Base-by-base conservation (phyloP, 2,888 invertebrate species). In the Cheilosia vernalis region DNA sequence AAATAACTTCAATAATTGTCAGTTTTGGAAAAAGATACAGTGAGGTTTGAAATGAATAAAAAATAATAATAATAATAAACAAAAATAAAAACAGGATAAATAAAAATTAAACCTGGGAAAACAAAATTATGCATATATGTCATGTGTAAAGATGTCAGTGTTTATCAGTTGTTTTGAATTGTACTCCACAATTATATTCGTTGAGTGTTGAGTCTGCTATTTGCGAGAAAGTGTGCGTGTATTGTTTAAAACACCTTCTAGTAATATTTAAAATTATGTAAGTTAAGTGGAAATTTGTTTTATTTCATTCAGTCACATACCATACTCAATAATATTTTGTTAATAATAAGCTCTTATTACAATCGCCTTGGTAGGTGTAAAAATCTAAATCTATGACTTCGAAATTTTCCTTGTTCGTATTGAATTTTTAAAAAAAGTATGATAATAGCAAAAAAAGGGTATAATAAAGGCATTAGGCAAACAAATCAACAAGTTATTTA, bases 221-320 rank as follows among this genome's bases (percentile, higher is more conserved):
- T 64, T 33, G 21, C 19, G 21, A 24, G 21, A 13, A 13, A 1
- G 1, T 53, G 30, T 42, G 17, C n/a, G n/a, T 42, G 37, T 17
- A 9, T 40, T 37, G 37, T 37, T 13, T 37, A 37, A 37, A 37
- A 37, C n/a, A 40, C 37, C 27, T 53, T 66, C 51, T 66, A 66
- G 33, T 19, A 58, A 42, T 60, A 60, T 60, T 42, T 60, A 70
- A 67, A 60, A 51, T 51, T 40, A 60, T 40, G 10, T 61, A 15
- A 53, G 61, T 51, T 53, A 74, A 24, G 61, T 53, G 49, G 19
- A 53, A 51, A 49, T 21, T 51, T 51, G 13, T 30, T 21, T 61
- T 61, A 40, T 53, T 47, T 63, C 56, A 74, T 74, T 74, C 74
- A 74, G 74, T 74, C 74, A 56, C 64, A 64, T 56, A 55, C 44